Conservation (phyloP, 1,140 invertebrate genomes). For the roundworm (Caenorhabditis elegans) region WBcel235 BX284605.5:13102001-13102500, state of each 20-base stretch:
- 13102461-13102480: constrained; percentile 50
- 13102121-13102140: constrained; percentile 53
- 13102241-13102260: constrained; percentile 54
- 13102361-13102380: constrained; percentile 24
- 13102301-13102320: constrained; percentile 33
- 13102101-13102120: constrained; percentile 57
- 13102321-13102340: constrained; percentile 30
- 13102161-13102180: constrained; percentile 45
- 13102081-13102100: constrained; percentile 48
- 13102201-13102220: constrained; percentile 9
- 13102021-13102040: constrained; percentile 45
- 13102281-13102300: constrained; percentile 18
- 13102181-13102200: constrained; percentile 48
- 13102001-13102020: constrained; percentile 48
- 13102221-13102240: constrained; percentile 47
- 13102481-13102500: constrained; percentile 58
- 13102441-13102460: constrained; percentile 31
- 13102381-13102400: constrained; percentile 8
- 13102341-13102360: constrained; percentile 18
- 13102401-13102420: constrained; percentile 35
- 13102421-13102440: constrained; percentile 37
- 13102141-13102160: constrained; percentile 54
- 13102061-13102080: constrained; percentile 49
- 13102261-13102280: constrained; percentile 16
- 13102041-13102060: neutral